Evolutionary conservation across 2,888 invertebrate species (phyloP), one percentile per base, ranked within the genome.

Genomic region (Cheilosia impressa): DNA sequence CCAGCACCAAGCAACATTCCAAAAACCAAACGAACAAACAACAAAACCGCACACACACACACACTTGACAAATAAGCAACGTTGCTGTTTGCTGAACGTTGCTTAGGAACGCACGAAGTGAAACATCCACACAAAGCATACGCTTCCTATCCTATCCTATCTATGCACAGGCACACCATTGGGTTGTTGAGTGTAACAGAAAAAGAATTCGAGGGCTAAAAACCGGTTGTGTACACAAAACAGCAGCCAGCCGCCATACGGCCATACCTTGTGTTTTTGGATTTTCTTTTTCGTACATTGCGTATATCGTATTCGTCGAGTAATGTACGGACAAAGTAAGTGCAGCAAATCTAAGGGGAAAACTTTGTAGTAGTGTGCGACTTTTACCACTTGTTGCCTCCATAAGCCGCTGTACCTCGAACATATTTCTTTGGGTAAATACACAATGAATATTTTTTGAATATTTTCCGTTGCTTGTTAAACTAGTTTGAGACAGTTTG

Each of bases 1-100:
- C 53, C 65, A 69, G 79, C 68, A 75, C 69, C 75, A 84, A 75
- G 79, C 73, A 75, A 69, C 79, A 84, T 69, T 75, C 66, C 72
- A 47, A 73, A 69, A 79, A 58, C 47, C 72, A 63, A 63, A 24
- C 62, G 19, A 62, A 66, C 82, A 72, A 72, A 41, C 69, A 62
- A 52, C 43, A 66, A 50, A 52, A 24, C 17, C 17, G 19, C 4
- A 38, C 38, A 10, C 17, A 45, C 17, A 45, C 38, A 38, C 38
- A 38, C n/a, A 55, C 27, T 58, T 17, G n/a, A 50, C 58, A 55
- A 69, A 38, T 17, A n/a, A 13, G 31, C 5, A 47, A 9, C 17
- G 27, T 43, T 27, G 27, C 27, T 27, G 27, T 27, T 27, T 31
- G 47, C 27, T n/a, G 19, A 57, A 53, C 43, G 68, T 73, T 73